Percentiles rank a stretch among this genome's conserved stretches.
Evolutionary conservation across 2,888 invertebrate species (phyloP).

Genomic region (Zhuqinia jingwanae): DNA sequence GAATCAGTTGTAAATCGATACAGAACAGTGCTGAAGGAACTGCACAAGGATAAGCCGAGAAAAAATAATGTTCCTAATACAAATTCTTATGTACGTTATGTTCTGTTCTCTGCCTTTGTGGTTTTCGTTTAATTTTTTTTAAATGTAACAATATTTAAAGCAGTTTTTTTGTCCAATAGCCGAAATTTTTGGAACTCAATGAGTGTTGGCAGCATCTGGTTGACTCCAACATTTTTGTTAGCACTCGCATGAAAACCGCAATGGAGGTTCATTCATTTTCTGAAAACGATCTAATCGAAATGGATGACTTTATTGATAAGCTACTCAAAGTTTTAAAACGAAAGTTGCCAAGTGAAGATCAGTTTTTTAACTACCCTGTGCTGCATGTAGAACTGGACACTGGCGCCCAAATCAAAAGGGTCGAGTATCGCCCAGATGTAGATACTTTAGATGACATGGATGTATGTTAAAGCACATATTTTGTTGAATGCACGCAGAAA

Average conservation of each 20-base stretch:
- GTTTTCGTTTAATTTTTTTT: too few relatives aligned
- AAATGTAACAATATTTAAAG: too few relatives aligned
- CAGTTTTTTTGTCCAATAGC: too few relatives aligned
- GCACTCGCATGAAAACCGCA: constrained; percentile 53
- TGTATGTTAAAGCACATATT: background rate
- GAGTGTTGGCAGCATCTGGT: constrained; percentile 72
- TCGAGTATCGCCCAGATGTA: constrained; percentile 68
- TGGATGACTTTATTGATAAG: constrained; percentile 69
- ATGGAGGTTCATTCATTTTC: constrained; percentile 50
- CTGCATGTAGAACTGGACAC: constrained; percentile 63
- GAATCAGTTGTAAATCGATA: background rate
- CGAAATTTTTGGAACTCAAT: constrained; percentile 71
- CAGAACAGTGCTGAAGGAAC: constrained; percentile 36
- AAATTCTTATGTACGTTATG: constrained; percentile 66
- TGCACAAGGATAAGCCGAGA: constrained; percentile 24
- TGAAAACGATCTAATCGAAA: constrained; percentile 60
- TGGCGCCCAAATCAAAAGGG: constrained; percentile 60
- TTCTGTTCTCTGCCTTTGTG: too few relatives aligned
- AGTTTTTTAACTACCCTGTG: constrained; percentile 74
- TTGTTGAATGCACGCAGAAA: too few relatives aligned
- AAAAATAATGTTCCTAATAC: constrained; percentile 53
- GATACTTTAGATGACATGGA: constrained; percentile 17
- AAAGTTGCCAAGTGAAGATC: constrained; percentile 65
- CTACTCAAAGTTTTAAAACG: constrained; percentile 28
- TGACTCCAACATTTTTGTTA: constrained; percentile 70